phyloP scores from a whole-genome alignment of 2,113 vertebrate genomes.

The Anser brachyrhynchus region DNA sequence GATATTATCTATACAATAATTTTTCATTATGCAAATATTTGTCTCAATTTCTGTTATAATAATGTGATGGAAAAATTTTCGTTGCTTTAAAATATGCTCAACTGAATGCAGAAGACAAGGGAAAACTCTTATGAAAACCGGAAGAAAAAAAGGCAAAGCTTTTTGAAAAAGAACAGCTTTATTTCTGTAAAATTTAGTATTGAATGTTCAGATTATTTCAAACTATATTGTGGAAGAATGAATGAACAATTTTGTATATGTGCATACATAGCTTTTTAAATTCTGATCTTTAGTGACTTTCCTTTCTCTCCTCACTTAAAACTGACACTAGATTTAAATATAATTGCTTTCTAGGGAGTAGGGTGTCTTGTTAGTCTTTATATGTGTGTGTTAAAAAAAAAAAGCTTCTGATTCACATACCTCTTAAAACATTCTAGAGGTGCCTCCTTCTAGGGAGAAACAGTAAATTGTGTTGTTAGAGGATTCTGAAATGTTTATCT shows the following conservation, averaged over 20 bases:
- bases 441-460: not conserved
- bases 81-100: not conserved
- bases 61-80: not conserved
- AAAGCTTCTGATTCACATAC: not conserved
- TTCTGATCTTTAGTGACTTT: not conserved
- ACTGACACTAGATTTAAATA: not conserved
- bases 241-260: not conserved
- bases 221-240: not conserved
- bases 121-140: not conserved
- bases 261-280: not conserved
- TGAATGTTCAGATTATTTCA: not conserved
- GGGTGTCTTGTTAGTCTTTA: not conserved
- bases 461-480: not conserved
- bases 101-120: not conserved
- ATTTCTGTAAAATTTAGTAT: not conserved
- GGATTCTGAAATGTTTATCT: not conserved
- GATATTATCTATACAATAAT: constrained; percentile 57
- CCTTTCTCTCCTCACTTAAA: not conserved
- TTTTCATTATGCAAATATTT: constrained; percentile 68
- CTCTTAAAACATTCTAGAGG: not conserved
- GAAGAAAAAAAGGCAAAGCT: not conserved
- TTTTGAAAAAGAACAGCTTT: not conserved
- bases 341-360: not conserved
- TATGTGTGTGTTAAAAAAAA: not conserved
- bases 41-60: not conserved